phyloP scores from a whole-genome alignment of 2,113 vertebrate species.

The Pelecanus crispus region DNA sequence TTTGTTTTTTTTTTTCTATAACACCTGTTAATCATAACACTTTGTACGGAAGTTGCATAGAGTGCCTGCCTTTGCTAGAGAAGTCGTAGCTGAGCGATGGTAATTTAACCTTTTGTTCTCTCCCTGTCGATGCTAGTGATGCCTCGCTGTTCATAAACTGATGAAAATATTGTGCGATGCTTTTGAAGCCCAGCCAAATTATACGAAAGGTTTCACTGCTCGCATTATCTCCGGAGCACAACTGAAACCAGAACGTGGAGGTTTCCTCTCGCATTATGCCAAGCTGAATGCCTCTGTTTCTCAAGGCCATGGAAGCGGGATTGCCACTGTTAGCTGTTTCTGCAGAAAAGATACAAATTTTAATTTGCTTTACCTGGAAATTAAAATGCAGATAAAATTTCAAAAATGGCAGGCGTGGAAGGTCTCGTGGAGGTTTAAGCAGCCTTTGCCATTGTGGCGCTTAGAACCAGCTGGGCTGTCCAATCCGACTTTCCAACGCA shows the following conservation, averaged over 20 bases:
- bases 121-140: background rate
- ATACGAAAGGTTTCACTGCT: background rate
- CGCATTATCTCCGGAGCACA: background rate
- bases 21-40: conserved; percentile 45
- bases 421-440: background rate
- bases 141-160: background rate
- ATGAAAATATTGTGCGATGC: background rate
- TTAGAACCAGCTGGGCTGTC: background rate
- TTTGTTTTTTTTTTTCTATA: background rate
- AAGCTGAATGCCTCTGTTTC: conserved; percentile 3
- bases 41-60: background rate
- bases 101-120: conserved; percentile 47
- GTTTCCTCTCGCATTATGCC: background rate
- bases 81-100: background rate
- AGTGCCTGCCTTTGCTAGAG: background rate
- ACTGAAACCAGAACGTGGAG: background rate
- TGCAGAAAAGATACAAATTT: background rate
- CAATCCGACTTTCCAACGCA: background rate
- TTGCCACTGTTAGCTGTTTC: background rate
- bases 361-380: conserved; percentile 2
- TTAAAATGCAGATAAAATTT: background rate
- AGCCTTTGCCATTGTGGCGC: background rate
- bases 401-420: background rate
- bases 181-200: conserved; percentile 18
- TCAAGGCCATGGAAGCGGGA: conserved; percentile 24